Conservation (phyloP, 2,888 invertebrate genomes). For the Callinectes sapidus region DNA sequence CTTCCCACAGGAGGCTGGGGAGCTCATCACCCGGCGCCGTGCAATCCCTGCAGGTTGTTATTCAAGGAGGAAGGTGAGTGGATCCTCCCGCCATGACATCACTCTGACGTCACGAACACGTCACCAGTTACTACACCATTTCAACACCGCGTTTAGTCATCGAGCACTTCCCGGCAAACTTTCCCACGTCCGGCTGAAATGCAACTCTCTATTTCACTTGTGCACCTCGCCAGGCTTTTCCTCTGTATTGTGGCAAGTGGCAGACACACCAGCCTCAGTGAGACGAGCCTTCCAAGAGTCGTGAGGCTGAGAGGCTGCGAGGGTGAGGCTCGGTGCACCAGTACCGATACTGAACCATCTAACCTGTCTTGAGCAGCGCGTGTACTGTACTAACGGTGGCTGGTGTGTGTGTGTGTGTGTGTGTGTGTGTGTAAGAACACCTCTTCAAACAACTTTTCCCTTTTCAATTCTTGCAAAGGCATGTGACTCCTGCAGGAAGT, state of each 20-base stretch:
- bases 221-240: not conserved
- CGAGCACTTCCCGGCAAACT: not conserved
- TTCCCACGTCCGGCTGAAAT: not conserved
- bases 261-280: not conserved
- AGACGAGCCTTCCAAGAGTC: not conserved
- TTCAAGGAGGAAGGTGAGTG: not conserved
- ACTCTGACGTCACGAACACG: slow-evolving; percentile 44
- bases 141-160: not conserved
- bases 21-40: not conserved
- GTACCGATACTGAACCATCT: not conserved
- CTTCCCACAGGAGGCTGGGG: not conserved
- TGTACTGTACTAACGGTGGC: not conserved
- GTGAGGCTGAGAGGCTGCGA: not conserved
- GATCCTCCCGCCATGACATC: slow-evolving; percentile 34
- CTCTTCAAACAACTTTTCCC: not conserved
- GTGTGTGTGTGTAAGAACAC: not conserved
- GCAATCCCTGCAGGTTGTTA: not conserved
- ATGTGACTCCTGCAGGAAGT: not conserved
- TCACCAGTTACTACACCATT: slow-evolving; percentile 18
- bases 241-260: not conserved
- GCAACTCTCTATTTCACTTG: not conserved
- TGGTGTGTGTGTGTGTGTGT: slow-evolving; percentile 6
- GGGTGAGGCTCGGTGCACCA: not conserved
- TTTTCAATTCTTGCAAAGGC: not conserved
- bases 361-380: not conserved